A percentile compares a stretch with the other conserved stretches of the same genome.
Conservation (phyloP, 1,140 invertebrate genomes). For the Cyphomyrmex costatus region DNA sequence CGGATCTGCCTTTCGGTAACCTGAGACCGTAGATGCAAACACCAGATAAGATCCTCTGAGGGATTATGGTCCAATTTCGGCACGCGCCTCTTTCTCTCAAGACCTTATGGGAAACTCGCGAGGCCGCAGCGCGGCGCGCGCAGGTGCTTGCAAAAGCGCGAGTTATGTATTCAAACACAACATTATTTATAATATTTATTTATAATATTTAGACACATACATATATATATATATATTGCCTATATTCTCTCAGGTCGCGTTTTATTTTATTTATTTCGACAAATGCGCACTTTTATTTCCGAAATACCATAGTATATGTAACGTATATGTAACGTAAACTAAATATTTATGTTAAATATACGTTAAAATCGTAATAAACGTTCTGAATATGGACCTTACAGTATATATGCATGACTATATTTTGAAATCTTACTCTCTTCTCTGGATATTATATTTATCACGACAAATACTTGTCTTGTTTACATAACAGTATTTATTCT, state of each 20-base stretch:
- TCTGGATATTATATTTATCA: background rate
- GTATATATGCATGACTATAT: too few species aligned
- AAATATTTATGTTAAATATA: too few species aligned
- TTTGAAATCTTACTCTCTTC: background rate
- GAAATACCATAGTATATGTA: too few species aligned
- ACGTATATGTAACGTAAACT: too few species aligned
- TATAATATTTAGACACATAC: too few species aligned
- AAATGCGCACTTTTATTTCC: too few species aligned
- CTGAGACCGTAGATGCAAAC: constrained; percentile 83
- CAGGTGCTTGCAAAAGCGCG: background rate
- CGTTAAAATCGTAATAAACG: too few species aligned
- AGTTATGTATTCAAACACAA: background rate
- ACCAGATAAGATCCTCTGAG: constrained; percentile 79
- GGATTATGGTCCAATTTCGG: constrained; percentile 81
- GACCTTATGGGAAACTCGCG: background rate
- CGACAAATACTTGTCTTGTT: background rate
- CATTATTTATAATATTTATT: background rate
- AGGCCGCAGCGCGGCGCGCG: too few species aligned
- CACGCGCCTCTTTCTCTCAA: constrained; percentile 80
- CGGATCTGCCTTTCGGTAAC: constrained; percentile 75
- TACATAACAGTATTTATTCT: background rate
- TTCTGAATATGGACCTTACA: too few species aligned
- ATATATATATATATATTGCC: too few species aligned
- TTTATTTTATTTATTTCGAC: too few species aligned
- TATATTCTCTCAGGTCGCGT: too few species aligned